Conservation (phyloP, 2,888 invertebrate genomes). For the Cremastinae sp. region DNA sequence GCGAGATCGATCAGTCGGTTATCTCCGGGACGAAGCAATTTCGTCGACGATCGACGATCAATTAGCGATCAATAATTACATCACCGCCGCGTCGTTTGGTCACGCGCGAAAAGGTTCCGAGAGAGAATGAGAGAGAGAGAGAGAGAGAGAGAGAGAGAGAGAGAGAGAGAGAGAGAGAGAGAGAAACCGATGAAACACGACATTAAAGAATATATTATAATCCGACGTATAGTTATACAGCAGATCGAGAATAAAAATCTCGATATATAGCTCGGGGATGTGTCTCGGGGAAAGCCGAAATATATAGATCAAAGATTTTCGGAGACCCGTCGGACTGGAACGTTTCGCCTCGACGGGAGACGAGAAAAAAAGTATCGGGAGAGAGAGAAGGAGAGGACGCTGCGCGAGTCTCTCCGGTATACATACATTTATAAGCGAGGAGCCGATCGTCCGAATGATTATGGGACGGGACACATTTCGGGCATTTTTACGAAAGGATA, state of each 20-base stretch:
- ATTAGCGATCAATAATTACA: slow-evolving; percentile 75
- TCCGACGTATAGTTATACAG: slow-evolving; percentile 10
- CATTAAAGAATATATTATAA: slow-evolving; percentile 36
- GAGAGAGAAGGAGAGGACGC: slow-evolving; percentile 20
- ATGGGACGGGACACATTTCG: slow-evolving; percentile 79
- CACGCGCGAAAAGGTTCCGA: slow-evolving; percentile 48
- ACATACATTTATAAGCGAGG: slow-evolving; percentile 44
- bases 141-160: background rate
- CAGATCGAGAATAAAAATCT: background rate
- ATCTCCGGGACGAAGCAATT: slow-evolving; percentile 56
- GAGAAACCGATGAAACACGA: slow-evolving; percentile 13
- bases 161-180: too few relatives aligned
- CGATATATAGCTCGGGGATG: too few relatives aligned
- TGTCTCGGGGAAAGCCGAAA: slow-evolving; percentile 19
- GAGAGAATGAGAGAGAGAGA: too few relatives aligned
- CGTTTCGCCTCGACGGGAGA: slow-evolving; percentile 45
- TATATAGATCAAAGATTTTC: slow-evolving; percentile 44
- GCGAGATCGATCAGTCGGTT: slow-evolving; percentile 63
- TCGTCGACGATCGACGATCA: slow-evolving; percentile 68
- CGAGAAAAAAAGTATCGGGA: slow-evolving; percentile 46
- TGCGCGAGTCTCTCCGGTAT: slow-evolving; percentile 26
- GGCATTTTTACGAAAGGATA: slow-evolving; percentile 76
- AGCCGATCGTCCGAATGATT: slow-evolving; percentile 75
- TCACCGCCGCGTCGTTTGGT: slow-evolving; percentile 40
- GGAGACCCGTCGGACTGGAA: slow-evolving; percentile 46